phyloP scores from a whole-genome alignment of 2,113 vertebrate species.

The Hiodon tergisus region DNA sequence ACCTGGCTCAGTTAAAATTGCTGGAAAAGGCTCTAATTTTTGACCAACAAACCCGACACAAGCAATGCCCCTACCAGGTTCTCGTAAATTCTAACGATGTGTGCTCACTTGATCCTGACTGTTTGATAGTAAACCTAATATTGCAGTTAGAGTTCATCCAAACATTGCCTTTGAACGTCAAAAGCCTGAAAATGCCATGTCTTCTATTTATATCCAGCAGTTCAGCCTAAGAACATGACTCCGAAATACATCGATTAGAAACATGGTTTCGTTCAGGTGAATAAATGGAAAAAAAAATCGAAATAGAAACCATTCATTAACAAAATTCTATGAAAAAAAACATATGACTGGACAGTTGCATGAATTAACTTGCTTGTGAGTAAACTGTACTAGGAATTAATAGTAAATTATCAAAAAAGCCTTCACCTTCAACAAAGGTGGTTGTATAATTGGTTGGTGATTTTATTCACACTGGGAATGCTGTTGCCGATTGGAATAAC shows the following conservation, averaged over 20 bases:
- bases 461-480: background rate
- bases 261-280: conserved; percentile 20
- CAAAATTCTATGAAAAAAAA: background rate
- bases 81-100: no score
- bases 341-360: background rate
- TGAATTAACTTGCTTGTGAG: background rate
- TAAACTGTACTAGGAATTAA: conserved; percentile 2
- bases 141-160: conserved; percentile 3
- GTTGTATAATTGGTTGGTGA: background rate
- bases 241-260: conserved; percentile 22
- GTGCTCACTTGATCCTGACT: background rate
- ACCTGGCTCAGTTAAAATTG: background rate
- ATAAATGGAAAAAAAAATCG: conserved; percentile 13
- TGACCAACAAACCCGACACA: background rate
- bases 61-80: background rate
- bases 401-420: background rate
- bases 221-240: conserved; percentile 29
- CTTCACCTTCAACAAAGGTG: background rate
- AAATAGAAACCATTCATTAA: conserved; percentile 17
- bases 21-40: background rate
- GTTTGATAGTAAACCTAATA: background rate
- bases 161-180: background rate
- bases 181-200: background rate
- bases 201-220: background rate
- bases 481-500: no score